Percentiles rank a stretch among this genome's conserved stretches.
phyloP scores from a whole-genome alignment of 2,113 vertebrate species.

The Xiphorhynchus elegans region DNA sequence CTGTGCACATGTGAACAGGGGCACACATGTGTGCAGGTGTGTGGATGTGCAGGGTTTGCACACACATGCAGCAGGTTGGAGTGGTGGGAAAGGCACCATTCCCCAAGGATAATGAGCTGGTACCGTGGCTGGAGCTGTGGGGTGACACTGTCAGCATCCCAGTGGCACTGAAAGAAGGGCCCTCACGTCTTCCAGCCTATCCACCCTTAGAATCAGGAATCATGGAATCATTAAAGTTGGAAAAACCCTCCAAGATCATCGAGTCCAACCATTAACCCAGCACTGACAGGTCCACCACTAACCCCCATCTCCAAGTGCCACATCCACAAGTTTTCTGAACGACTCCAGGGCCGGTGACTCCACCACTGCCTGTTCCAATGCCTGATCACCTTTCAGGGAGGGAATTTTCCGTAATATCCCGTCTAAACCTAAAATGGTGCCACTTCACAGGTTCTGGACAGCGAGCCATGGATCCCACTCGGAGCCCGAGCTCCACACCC shows the following conservation, averaged over 20 bases:
- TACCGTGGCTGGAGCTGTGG: not conserved
- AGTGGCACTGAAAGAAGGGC: not conserved
- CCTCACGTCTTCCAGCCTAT: not conserved
- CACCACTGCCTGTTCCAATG: not conserved
- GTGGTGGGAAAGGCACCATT: not conserved
- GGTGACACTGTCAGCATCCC: not conserved
- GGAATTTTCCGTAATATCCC: not conserved
- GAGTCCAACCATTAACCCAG: not conserved
- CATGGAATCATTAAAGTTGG: not conserved
- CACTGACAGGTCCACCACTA: rapidly evolving
- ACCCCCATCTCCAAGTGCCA: not conserved
- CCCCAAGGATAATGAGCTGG: not conserved
- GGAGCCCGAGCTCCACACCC: not conserved
- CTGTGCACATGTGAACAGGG: rapidly evolving
- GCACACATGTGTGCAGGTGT: not conserved
- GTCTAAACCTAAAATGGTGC: not conserved
- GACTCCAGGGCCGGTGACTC: not conserved
- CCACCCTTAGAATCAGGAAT: not conserved
- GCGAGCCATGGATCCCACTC: not conserved
- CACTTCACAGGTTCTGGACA: not conserved
- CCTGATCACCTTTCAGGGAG: not conserved
- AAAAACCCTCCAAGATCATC: not conserved
- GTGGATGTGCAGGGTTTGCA: not conserved
- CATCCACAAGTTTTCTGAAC: rapidly evolving
- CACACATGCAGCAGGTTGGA: not conserved